Base-by-base conservation (phyloP, 2,888 invertebrate species). In the Craniophora ligustri region DNA sequence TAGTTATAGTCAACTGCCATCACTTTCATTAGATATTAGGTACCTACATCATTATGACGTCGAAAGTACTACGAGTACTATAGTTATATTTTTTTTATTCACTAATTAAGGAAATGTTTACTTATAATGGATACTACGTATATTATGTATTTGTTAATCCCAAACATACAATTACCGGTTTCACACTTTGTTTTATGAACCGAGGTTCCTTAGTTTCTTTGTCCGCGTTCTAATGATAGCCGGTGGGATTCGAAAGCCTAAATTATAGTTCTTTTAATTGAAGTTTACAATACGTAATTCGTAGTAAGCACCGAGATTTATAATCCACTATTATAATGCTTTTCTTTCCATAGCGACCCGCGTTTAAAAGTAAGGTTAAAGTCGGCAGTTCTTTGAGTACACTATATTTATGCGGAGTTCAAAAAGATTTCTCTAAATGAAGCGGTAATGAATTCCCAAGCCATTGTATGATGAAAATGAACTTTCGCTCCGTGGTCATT, bases 401-500 rank as follows among this genome's bases (percentile, higher is more conserved):
- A 70, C 26, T 57, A 61, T 69, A 59, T 75, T 69, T 72, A 66
- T 67, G 69, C 50, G 49, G 40, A 67, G 49, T 63, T 63, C 50
- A 65, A 51, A 63, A 71, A 75, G 78, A 79, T 86, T 86, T 88
- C 86, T 79, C 84, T 74, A 70, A 72, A 78, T 78, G 75, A 78
- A 65, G 65, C 63, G 69, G 74, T 79, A 81, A 83, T 82, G 79
- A 78, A 81, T 85, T 85, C 86, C 72, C 85, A 83, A 63, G 74
- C 79, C 67, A 85, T 85, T 85, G 84, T 84, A 54, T 67, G 69
- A 76, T 75, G 67, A 72, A 79, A 79, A 84, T 80, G 57, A 79
- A 84, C 87, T 88, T 88, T 88, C 88, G 78, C 86, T 80, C 36
- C 62, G 59, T 74, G 81, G 79, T 75, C 77, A 81, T 81, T 79